Evolutionary conservation across 2,113 vertebrate genomes (phyloP), one percentile per base, ranked within the genome.

Genomic region (Pithys albifrons): DNA sequence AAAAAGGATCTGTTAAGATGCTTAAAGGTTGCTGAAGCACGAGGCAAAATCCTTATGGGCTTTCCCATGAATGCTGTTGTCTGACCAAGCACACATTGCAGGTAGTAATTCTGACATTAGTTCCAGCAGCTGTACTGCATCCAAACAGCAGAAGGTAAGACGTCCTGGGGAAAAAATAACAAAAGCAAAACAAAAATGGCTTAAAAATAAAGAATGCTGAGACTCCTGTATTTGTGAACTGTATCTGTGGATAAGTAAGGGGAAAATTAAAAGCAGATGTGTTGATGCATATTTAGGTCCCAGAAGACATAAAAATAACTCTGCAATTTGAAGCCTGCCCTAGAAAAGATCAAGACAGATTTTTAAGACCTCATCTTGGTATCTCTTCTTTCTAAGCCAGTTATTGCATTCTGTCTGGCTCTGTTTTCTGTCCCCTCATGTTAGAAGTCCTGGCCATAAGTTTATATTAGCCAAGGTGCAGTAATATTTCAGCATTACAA

Each of bases 391-490:
- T 51, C 24, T 18, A n/a, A 31, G 24, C 12, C 39, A n/a, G 7
- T 19, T 43, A 39, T 5, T 49, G 6, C 35, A 65, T 10, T 39
- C 37, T 45, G 4, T 27, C 22, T 58, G 25, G 10, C 19, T 61
- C 0, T 31, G 13, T 58, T 49, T 77, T 55, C 31, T 64, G 22
- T 48, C 24, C 37, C 16, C 28, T 90, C 0, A 0, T 20, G 3
- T n/a, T 62, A 41, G 3, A 46, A 13, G n/a, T 43, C 54, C 70
- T 39, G 24, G 27, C 33, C 16, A 20, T 27, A 51, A 33, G 6
- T 66, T 33, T 35, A 0, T 28, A 29, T 69, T 64, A 72, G 51
- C 9, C 5, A 72, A 17, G 9, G 29, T 33, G 20, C 41, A 67
- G 46, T 49, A 43, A 27, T 24, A 41, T 33, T 41, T 20, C 24